Conservation (phyloP, 1,140 invertebrate genomes). For the Lepidostoma basale region DNA sequence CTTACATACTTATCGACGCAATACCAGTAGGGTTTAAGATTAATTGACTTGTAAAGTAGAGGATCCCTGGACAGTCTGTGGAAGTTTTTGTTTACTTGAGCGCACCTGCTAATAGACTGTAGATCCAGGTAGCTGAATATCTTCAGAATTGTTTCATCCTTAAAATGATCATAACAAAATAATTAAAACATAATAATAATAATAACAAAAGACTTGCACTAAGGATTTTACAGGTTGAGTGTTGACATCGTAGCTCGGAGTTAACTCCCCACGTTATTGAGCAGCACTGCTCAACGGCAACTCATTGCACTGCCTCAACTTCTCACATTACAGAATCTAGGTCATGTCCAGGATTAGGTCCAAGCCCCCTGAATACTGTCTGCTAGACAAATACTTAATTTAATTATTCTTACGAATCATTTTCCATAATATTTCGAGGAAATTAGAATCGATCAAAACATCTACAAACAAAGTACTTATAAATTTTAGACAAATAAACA, state of each 20-base stretch:
- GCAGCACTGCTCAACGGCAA: too few relatives aligned
- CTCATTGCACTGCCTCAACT: too few relatives aligned
- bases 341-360: too few relatives aligned
- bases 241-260: neutral
- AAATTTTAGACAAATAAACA: too few relatives aligned
- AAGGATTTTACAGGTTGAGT: too few relatives aligned
- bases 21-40: conserved; percentile 76
- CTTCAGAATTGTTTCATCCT: conserved; percentile 75
- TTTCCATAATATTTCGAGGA: too few relatives aligned
- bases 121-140: conserved; percentile 82
- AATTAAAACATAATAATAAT: neutral
- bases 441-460: too few relatives aligned
- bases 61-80: conserved; percentile 76
- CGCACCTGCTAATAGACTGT: conserved; percentile 74
- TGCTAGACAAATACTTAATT: too few relatives aligned
- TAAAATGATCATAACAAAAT: conserved; percentile 47
- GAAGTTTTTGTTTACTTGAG: conserved; percentile 77
- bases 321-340: too few relatives aligned
- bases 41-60: conserved; percentile 77
- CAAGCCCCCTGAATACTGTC: too few relatives aligned
- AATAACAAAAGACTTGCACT: neutral
- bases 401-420: too few relatives aligned
- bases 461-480: neutral
- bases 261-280: too few relatives aligned
- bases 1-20: conserved; percentile 64